Base-by-base conservation (phyloP, 2,113 vertebrate species). In the Hemicordylus capensis region DNA sequence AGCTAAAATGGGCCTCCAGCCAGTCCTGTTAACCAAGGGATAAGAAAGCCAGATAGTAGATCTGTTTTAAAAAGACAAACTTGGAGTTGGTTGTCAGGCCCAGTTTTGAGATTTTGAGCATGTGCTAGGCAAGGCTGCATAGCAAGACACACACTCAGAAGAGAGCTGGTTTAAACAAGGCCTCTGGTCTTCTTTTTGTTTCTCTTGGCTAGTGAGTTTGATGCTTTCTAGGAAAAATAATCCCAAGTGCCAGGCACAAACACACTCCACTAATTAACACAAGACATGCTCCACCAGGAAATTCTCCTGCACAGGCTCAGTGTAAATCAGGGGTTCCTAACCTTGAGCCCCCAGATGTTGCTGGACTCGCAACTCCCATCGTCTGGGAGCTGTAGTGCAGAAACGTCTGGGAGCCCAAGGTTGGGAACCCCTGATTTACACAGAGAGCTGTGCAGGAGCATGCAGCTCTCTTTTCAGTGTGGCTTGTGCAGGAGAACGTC, bases 241-340 rank as follows among this genome's bases (percentile, higher is more conserved):
- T 26, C 6, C 75, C 34, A 80, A 6, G 22, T 24, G 44, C 14
- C 3, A n/a, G 12, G 6, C 11, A 2, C 22, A 48, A 24, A 28
- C 3, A n/a, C 19, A 26, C 17, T 3, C 17, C 31, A 6, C 56
- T 61, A 37, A 11, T 39, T 58, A 59, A 51, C 19, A 7, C 31
- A 2, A 22, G 72, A 19, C 20, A 31, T 5, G 1, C n/a, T 19
- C 15, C 15, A 1, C 14, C 2, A 15, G 28, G 28, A 8, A 8
- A 31, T 14, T 3, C 44, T 46, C 26, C 1, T 59, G 58, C 58
- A 6, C n/a, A n/a, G n/a, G n/a, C n/a, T n/a, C n/a, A n/a, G n/a
- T n/a, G n/a, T n/a, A n/a, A n/a, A n/a, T n/a, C n/a, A n/a, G n/a
- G n/a, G n/a, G n/a, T n/a, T n/a, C n/a, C n/a, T n/a, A n/a, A n/a